A percentile compares a stretch with the other conserved stretches of the same genome.
Evolutionary conservation across 2,113 vertebrate genomes (phyloP).

Genomic region (Cacatua alba): DNA sequence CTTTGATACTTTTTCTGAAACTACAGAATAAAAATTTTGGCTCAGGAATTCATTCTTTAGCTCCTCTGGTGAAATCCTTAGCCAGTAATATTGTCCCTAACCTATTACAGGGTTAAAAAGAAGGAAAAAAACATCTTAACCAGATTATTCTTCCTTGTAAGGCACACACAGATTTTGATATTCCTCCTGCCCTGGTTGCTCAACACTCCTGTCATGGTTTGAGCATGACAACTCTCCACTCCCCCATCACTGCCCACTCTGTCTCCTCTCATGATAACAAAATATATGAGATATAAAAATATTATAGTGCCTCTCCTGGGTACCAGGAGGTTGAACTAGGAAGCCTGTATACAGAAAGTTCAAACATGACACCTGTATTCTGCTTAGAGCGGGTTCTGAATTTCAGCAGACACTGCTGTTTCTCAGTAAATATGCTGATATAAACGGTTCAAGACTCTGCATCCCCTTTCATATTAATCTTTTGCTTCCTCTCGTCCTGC

Average conservation of each 20-base stretch:
- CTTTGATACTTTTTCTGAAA: slow-evolving; percentile 5
- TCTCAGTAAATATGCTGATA: not conserved
- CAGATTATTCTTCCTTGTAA: not conserved
- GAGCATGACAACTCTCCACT: not conserved
- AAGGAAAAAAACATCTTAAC: not conserved
- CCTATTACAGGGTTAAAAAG: not conserved
- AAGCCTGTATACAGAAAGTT: not conserved
- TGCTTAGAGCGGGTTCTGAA: not conserved
- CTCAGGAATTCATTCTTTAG: not conserved
- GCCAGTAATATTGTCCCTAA: not conserved
- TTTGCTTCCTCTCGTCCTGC: not conserved
- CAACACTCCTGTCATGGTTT: not conserved
- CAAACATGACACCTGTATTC: not conserved
- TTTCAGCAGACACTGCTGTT: not conserved
- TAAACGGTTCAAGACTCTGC: not conserved
- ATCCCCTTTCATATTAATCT: not conserved
- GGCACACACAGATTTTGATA: not conserved
- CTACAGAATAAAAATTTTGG: not conserved
- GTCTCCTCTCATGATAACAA: not conserved
- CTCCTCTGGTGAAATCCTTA: not conserved
- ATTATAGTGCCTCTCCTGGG: not conserved
- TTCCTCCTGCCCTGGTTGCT: not conserved
- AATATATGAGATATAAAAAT: not conserved
- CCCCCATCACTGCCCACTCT: fast-evolving
- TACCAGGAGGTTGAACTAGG: not conserved